Conservation (phyloP, 2,888 invertebrate genomes). For the Entomobrya proxima region DNA sequence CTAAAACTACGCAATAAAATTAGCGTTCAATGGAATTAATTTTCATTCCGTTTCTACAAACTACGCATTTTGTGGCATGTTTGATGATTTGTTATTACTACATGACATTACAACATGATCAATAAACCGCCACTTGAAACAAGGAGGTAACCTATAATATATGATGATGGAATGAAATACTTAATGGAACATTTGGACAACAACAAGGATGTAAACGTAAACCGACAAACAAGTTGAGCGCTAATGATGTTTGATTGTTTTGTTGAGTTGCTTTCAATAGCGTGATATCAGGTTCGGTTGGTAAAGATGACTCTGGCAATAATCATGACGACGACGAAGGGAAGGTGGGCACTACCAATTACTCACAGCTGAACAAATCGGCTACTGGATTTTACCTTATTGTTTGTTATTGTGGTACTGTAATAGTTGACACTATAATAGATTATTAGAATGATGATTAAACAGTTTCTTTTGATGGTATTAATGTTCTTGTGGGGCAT, state of each 20-base stretch:
- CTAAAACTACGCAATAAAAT: not conserved
- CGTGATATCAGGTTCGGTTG: not conserved
- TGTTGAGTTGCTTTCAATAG: not conserved
- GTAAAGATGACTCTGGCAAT: not conserved
- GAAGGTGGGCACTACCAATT: constrained; percentile 17
- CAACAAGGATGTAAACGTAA: not conserved
- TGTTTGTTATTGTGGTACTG: not conserved
- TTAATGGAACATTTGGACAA: not conserved
- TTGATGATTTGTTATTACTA: not conserved
- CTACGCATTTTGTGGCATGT: not conserved
- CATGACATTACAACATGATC: not conserved
- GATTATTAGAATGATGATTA: constrained; percentile 41
- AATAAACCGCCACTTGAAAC: not conserved
- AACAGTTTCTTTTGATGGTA: constrained; percentile 42
- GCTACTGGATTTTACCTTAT: constrained; percentile 40
- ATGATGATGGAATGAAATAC: no score
- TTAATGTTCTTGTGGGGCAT: not conserved
- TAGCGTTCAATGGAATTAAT: not conserved
- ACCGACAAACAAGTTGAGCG: not conserved
- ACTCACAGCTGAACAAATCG: not conserved
- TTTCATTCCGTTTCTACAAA: not conserved
- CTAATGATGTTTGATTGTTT: constrained; percentile 41
- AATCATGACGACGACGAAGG: constrained; percentile 10
- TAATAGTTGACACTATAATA: not conserved
- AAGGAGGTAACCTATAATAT: not conserved